Conservation (phyloP, 2,797 vertebrate genomes). For the Sciurus vulgaris region DNA sequence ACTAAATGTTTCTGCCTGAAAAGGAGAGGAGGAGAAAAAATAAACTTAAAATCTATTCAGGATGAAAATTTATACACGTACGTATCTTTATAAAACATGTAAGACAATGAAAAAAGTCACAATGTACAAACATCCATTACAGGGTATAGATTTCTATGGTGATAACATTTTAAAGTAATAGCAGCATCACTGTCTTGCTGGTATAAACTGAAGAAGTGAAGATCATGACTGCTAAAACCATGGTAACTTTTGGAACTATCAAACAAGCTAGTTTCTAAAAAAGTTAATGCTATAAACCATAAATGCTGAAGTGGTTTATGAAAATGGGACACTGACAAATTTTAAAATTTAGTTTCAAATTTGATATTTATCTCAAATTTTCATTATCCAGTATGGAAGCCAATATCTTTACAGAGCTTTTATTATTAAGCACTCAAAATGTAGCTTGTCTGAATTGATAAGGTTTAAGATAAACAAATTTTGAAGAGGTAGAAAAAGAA, state of each 20-base stretch:
- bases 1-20: constrained; percentile 89
- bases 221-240: neutral
- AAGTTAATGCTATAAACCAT: constrained; percentile 29
- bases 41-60: constrained; percentile 61
- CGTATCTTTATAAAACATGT: neutral
- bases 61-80: neutral
- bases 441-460: neutral
- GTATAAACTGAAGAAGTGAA: neutral
- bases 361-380: constrained; percentile 11
- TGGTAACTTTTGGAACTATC: neutral
- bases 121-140: constrained; percentile 3
- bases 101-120: neutral
- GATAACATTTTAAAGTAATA: neutral
- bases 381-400: neutral
- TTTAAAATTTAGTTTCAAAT: constrained; percentile 21
- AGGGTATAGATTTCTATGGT: neutral
- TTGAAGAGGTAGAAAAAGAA: constrained; percentile 12
- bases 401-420: neutral
- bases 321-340: neutral
- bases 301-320: neutral
- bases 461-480: neutral
- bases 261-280: constrained; percentile 33
- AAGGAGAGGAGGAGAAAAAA: constrained; percentile 48
- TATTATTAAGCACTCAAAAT: neutral
- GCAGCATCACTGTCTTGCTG: neutral